Evolutionary conservation across 2,888 invertebrate genomes (phyloP), one percentile per base, ranked within the genome.

Genomic region (Andrena dorsata): DNA sequence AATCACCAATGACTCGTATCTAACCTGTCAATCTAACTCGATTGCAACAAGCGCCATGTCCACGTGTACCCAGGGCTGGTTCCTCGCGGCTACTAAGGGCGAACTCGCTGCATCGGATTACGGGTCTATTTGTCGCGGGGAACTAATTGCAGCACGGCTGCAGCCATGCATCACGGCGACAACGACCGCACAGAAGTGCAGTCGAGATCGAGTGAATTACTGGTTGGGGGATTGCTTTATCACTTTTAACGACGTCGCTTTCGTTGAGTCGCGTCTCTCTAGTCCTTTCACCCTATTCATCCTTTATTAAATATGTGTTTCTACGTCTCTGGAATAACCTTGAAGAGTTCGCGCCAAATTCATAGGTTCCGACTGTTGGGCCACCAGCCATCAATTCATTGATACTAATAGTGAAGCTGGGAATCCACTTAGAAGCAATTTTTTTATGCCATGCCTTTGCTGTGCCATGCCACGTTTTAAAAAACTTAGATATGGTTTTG

Each of bases 131-230:
- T 91, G 90, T 91, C 91, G 85, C 84, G 82, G 69, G 75, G 73
- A 83, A 91, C 88, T 92, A 92, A 92, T 91, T 91, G 89, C 90
- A 86, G 86, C 70, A 69, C 88, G 83, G 83, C 85, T 83, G 82
- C 83, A 66, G 89, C 86, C 85, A 90, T 92, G 90, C 88, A 92
- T 92, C 91, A 91, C 88, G 75, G 58, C 77, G 82, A 69, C 80
- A 79, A 80, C 78, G 82, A 65, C 76, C 69, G 86, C 78, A 81
- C 65, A 80, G 83, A 89, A 86, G 86, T 82, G 86, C 78, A 74
- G 84, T 32, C 80, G 80, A 83, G 78, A 83, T 64, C 80, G 79
- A 80, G 84, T 87, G 89, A 90, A 89, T 90, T 90, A 92, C 87
- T 88, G 87, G 84, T 78, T 80, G 63, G 85, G 63, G 86, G 88